Percentiles rank a stretch among this genome's conserved stretches.
phyloP scores from a whole-genome alignment of 23 tunicate genomes.

The Oikopleura vanhoeffeni region DNA sequence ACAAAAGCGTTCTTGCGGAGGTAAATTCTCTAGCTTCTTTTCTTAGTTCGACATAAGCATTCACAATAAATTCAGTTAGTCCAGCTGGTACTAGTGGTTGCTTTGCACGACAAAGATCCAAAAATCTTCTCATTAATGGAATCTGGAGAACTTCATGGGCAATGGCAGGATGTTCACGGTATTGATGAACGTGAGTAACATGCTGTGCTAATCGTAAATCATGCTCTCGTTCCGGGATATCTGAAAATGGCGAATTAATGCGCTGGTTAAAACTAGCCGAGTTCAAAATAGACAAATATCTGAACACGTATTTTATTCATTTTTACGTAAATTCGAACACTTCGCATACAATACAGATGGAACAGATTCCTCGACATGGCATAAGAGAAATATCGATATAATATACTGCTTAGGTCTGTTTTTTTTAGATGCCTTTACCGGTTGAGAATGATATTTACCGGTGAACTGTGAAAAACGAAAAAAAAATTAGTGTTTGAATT shows the following conservation, averaged over 20 bases:
- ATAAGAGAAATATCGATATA: no score
- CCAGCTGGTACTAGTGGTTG: constrained; percentile 55
- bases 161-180: constrained; percentile 75
- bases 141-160: neutral
- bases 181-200: constrained; percentile 85
- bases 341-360: no score
- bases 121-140: constrained; percentile 35
- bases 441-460: no score
- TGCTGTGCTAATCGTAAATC: constrained; percentile 85
- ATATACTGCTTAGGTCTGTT: no score
- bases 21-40: constrained; percentile 90
- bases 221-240: constrained; percentile 78
- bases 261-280: no score
- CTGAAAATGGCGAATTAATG: constrained; percentile 7
- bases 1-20: constrained; percentile 74
- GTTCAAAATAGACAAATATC: no score
- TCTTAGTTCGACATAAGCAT: constrained; percentile 90
- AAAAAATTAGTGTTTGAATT: no score
- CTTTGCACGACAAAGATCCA: constrained; percentile 73
- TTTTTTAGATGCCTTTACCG: no score
- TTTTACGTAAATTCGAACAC: no score
- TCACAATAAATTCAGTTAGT: constrained; percentile 75
- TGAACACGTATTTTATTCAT: no score
- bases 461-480: no score
- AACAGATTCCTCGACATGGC: no score